Base-by-base conservation (phyloP, 2,113 vertebrate genomes). In the Clupea harengus region DNA sequence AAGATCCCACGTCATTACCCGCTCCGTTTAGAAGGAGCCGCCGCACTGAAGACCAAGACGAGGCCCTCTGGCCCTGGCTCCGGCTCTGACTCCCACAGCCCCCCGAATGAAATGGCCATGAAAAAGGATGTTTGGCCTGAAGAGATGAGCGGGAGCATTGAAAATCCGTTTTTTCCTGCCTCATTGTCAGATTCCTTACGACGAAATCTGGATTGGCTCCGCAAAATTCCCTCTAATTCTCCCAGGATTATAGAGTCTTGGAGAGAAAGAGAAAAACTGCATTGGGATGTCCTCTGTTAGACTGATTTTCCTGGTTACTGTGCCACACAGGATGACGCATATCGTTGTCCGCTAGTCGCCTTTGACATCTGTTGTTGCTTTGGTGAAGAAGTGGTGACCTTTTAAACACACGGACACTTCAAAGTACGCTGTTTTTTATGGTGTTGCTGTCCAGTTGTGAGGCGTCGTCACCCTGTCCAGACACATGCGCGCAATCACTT, bases 321-420 rank as follows among this genome's bases (percentile, higher is more conserved):
- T 72, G 64, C 9, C n/a, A 72, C n/a, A 72, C 32, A 25, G 64
- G 64, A 11, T 32, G 8, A 72, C 25, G 25, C 25, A 32, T 72
- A 25, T 25, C 8, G 60, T 28, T 32, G 64, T 72, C n/a, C n/a
- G 1, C 64, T 72, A 4, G n/a, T 28, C 28, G 64, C 64, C 64
- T 72, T 72, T 32, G 10, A 72, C 64, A 72, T 28, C 64, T 72
- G 64, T 72, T 72, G n/a, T 72, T 28, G 64, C 64, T 72, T 72
- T 72, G 64, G 64, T 32, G 64, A 32, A 72, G 64, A 28, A 67
- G 64, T 25, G n/a, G 64, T 67, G n/a, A 28, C 64, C 64, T 67
- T 67, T 67, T 67, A 6, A 67, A 67, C 64, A 28, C n/a, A 67
- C 64, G 2, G 0, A 8, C 64, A 67, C 64, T 67, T 67, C 64